Evolutionary conservation across 2,113 vertebrate genomes (phyloP).

Genomic region (Platysternon megacephalum): DNA sequence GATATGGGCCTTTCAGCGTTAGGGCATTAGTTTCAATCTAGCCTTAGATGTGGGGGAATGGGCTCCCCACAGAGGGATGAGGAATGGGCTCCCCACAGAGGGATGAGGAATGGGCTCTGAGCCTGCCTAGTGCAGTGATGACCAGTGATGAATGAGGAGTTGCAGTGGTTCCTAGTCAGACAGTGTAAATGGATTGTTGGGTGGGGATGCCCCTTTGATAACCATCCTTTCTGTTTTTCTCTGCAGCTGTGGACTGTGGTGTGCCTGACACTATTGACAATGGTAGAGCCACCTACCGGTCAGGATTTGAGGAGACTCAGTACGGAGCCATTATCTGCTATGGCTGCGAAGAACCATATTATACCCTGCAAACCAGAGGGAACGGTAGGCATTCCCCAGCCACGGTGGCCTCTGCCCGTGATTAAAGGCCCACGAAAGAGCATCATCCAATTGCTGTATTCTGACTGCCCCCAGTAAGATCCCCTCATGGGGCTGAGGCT

Average conservation of each 20-base stretch:
- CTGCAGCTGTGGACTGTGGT: conserved; percentile 87
- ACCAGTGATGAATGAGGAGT: background rate
- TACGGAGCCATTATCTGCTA: conserved; percentile 71
- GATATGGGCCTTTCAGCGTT: background rate
- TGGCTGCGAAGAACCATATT: conserved; percentile 75
- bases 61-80: background rate
- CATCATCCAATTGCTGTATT: background rate
- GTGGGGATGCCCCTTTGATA: background rate
- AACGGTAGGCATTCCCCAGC: conserved; percentile 57
- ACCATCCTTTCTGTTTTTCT: background rate
- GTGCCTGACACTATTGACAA: conserved; percentile 68
- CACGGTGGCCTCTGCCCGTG: background rate
- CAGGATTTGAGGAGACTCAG: conserved; percentile 15
- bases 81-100: background rate
- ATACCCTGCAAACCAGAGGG: conserved; percentile 50
- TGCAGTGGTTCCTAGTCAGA: background rate
- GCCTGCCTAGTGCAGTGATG: background rate
- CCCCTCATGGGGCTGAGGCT: accelerated
- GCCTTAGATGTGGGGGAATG: background rate
- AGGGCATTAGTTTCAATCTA: background rate
- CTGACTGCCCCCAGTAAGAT: background rate
- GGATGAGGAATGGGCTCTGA: background rate
- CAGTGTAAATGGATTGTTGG: background rate
- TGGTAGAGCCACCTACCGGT: conserved; percentile 14
- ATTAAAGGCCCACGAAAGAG: background rate